Percentiles rank a stretch among this genome's conserved stretches.
phyloP scores from a whole-genome alignment of 2,888 invertebrate species.

The Arctia plantaginis region DNA sequence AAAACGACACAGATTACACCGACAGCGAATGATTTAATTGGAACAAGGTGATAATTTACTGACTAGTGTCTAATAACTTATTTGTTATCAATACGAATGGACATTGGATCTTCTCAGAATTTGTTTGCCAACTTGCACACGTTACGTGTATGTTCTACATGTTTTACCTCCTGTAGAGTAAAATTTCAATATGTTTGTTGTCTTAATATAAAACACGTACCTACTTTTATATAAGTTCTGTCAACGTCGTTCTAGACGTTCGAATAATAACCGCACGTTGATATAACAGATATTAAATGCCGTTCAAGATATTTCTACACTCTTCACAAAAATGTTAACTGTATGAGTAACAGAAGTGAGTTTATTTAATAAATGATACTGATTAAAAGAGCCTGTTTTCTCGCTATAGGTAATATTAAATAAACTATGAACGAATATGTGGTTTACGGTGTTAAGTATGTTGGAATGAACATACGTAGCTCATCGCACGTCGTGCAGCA shows the following conservation, averaged over 20 bases:
- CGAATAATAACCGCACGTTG: neutral
- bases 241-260: neutral
- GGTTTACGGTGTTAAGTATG: constrained; percentile 28
- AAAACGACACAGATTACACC: constrained; percentile 60
- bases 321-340: neutral
- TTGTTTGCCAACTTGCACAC: constrained; percentile 42
- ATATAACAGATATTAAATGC: neutral
- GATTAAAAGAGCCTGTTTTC: neutral
- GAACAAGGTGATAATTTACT: constrained; percentile 73
- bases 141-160: constrained; percentile 30
- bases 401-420: neutral
- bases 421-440: constrained; percentile 5
- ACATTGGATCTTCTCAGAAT: constrained; percentile 60
- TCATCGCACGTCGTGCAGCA: constrained; percentile 80
- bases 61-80: constrained; percentile 60
- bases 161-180: constrained; percentile 30
- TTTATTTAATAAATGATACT: neutral
- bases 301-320: neutral
- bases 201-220: constrained; percentile 15
- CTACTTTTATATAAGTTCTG: neutral
- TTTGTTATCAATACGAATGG: constrained; percentile 59
- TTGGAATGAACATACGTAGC: constrained; percentile 77
- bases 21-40: constrained; percentile 62
- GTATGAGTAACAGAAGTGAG: neutral
- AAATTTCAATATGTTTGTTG: constrained; percentile 31